A percentile compares a stretch with the other conserved stretches of the same genome.
Conservation (phyloP, 2,888 invertebrate species). For the Plusia festucae region DNA sequence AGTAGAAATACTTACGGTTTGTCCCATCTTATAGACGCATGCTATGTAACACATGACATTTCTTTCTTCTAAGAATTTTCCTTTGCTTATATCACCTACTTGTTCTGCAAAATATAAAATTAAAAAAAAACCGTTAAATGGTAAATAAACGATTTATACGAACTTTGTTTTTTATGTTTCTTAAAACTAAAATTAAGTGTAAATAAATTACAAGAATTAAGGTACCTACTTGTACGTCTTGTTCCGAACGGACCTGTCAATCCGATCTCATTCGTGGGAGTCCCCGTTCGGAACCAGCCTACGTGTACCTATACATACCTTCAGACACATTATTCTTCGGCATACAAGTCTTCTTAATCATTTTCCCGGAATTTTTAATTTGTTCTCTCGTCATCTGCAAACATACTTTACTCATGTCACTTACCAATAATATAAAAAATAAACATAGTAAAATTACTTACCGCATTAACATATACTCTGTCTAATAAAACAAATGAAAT, state of each 20-base stretch:
- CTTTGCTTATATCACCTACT: slow-evolving; percentile 68
- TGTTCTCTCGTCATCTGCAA: slow-evolving; percentile 73
- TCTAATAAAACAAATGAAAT: slow-evolving; percentile 23
- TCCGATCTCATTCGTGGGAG: too few species aligned
- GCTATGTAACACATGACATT: slow-evolving; percentile 72
- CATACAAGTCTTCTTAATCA: slow-evolving; percentile 71
- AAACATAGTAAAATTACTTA: slow-evolving; percentile 25
- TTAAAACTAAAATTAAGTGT: too few species aligned
- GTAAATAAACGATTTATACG: too few species aligned
- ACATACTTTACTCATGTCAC: neutral
- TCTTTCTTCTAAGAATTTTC: slow-evolving; percentile 68
- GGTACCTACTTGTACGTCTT: too few species aligned
- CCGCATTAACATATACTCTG: slow-evolving; percentile 33
- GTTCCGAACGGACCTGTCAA: too few species aligned
- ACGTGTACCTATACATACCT: slow-evolving; percentile 62
- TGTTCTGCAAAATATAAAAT: slow-evolving; percentile 63
- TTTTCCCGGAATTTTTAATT: slow-evolving; percentile 68
- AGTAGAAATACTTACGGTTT: slow-evolving; percentile 58
- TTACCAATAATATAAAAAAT: neutral
- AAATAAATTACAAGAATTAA: too few species aligned
- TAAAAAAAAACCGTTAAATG: too few species aligned
- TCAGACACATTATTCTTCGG: slow-evolving; percentile 70
- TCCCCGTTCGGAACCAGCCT: too few species aligned
- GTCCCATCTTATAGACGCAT: slow-evolving; percentile 66
- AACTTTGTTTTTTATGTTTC: too few species aligned